Base-by-base conservation (phyloP, 2,113 vertebrate species). In the Recurvirostra avosetta region DNA sequence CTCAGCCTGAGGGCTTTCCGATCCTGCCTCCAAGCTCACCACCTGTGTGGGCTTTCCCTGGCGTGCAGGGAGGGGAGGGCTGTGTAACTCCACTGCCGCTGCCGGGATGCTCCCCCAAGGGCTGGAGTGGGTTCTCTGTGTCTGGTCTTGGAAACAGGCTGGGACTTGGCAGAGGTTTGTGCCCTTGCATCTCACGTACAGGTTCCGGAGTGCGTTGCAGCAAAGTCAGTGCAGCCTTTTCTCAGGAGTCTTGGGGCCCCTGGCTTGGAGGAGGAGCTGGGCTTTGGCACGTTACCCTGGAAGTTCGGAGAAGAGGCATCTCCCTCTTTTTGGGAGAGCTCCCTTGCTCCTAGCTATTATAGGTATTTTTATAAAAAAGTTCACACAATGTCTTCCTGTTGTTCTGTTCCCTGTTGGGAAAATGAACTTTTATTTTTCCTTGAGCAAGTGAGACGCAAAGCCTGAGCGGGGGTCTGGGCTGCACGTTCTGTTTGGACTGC, bases 211-310 rank as follows among this genome's bases (percentile, higher is more conserved):
- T 38, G 29, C 32, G 6, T 30, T 70, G 1, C 71, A 56, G 40
- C 18, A 18, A 76, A 62, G 40, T 55, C 71, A 34, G 47, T 19
- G 66, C 56, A 91, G 58, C 67, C 23, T 52, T 84, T 79, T 21
- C 43, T 86, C 0, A 1, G 32, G 63, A 45, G 22, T 17, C 29
- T 5, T 23, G 26, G 20, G 15, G 27, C 7, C 11, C 8, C 9
- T 36, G 21, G 15, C 52, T 36, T 52, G 47, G 23, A 63, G 52
- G 34, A 68, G 55, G 20, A 78, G 1, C 29, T 72, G 43, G 11
- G n/a, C 29, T 70, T 73, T 0, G 0, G 21, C 38, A n/a, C 0
- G 0, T 82, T 68, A 30, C 5, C 10, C 55, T 49, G 80, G 7
- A 25, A 63, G 12, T 84, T 73, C 0, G 2, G 40, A 52, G 36